phyloP scores from a whole-genome alignment of 2,797 vertebrate genomes.

The Peromyscus attwateri region DNA sequence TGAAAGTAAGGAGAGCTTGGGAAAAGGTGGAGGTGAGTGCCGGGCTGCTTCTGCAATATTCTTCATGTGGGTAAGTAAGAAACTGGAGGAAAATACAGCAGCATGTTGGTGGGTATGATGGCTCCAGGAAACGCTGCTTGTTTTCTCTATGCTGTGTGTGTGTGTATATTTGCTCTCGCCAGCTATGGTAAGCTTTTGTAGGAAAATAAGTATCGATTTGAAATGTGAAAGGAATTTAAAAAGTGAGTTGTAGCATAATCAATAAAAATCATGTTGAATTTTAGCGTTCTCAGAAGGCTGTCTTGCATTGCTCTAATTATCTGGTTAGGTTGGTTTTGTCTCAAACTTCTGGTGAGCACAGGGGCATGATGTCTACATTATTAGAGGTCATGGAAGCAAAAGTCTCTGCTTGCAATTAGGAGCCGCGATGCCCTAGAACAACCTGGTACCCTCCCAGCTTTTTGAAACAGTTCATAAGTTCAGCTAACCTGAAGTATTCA shows the following conservation, averaged over 20 bases:
- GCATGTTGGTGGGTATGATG: background rate
- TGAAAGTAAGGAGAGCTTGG: slow-evolving; percentile 63
- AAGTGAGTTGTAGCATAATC: slow-evolving; percentile 37
- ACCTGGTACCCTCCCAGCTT: background rate
- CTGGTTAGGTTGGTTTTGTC: slow-evolving; percentile 6
- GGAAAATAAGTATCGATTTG: slow-evolving; percentile 67
- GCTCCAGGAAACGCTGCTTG: slow-evolving; percentile 21
- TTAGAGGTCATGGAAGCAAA: slow-evolving; percentile 48
- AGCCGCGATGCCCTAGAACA: background rate
- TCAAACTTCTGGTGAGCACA: slow-evolving; percentile 52
- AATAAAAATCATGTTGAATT: slow-evolving; percentile 25
- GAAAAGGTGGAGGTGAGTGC: slow-evolving; percentile 57
- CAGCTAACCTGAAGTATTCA: background rate
- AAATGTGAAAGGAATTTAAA: slow-evolving; percentile 28
- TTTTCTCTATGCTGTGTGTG: slow-evolving; percentile 6
- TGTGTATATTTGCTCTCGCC: slow-evolving; percentile 51
- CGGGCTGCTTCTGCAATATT: slow-evolving; percentile 47
- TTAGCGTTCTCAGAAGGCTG: slow-evolving; percentile 25
- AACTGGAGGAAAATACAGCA: slow-evolving; percentile 20
- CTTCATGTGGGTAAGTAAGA: slow-evolving; percentile 69
- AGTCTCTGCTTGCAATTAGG: background rate
- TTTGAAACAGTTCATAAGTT: background rate
- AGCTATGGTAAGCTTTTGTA: slow-evolving; percentile 56
- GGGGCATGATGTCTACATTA: background rate
- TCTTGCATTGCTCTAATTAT: background rate